Percentiles rank a stretch among this genome's conserved stretches.
These are phyloP conservation scores for Acrobasis suavella DNA, from an alignment of 2,888 invertebrate genomes.

Conservation along the genomic window DNA sequence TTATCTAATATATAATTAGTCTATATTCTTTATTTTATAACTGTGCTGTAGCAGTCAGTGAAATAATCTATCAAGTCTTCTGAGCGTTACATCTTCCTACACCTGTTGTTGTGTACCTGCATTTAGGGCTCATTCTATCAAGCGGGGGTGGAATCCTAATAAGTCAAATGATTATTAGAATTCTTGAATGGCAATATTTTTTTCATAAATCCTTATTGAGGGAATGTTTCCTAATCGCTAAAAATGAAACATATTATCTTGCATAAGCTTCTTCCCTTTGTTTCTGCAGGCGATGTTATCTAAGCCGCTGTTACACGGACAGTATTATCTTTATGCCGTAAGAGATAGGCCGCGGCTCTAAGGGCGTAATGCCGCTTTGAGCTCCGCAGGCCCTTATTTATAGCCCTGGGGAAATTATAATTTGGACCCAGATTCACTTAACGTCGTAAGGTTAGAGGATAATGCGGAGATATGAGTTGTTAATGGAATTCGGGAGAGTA, in stretches of 20 bases:
- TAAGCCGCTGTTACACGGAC: constrained; percentile 39
- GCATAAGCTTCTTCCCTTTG: constrained; percentile 32
- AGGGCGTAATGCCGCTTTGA: constrained; percentile 45
- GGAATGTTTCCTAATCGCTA: constrained; percentile 23
- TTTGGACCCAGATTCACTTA: constrained; percentile 34
- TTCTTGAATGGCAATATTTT: not conserved
- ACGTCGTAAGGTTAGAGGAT: constrained; percentile 30
- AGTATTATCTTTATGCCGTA: constrained; percentile 50
- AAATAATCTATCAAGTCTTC: too few relatives aligned
- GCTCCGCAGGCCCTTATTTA: constrained; percentile 50
- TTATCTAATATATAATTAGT: too few relatives aligned
- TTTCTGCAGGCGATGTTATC: constrained; percentile 40
- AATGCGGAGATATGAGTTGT: constrained; percentile 22
- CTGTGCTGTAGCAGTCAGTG: too few relatives aligned
- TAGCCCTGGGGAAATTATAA: constrained; percentile 42
- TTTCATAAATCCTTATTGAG: not conserved
- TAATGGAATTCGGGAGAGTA: too few relatives aligned
- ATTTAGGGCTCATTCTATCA: too few relatives aligned
- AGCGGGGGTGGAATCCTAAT: too few relatives aligned
- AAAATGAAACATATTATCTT: constrained; percentile 19
- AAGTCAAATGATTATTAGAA: not conserved
- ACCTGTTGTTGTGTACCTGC: too few relatives aligned
- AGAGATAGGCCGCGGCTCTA: constrained; percentile 42
- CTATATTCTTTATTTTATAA: too few relatives aligned
- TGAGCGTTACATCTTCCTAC: too few relatives aligned